A percentile compares a stretch with the other conserved stretches of the same genome.
These are phyloP conservation scores for Phyllostomus discolor DNA, from an alignment of 2,113 vertebrate genomes.

Conservation along the genomic window DNA sequence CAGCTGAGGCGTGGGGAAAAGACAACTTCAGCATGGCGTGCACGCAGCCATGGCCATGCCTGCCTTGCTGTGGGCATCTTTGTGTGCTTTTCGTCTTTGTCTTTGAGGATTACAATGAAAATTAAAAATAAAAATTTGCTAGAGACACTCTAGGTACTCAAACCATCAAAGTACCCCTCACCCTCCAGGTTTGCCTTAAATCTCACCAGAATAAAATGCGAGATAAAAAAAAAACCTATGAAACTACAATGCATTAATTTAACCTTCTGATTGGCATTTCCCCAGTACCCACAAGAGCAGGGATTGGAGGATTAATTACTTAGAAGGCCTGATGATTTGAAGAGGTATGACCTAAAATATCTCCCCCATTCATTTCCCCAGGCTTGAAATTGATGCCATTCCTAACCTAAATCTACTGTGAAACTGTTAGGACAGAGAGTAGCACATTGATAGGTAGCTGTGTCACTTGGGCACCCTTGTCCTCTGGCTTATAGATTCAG, in stretches of 20 bases:
- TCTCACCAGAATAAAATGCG: neutral
- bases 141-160: neutral
- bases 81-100: slow-evolving; percentile 80
- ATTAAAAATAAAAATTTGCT: slow-evolving; percentile 30
- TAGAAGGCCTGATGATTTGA: neutral
- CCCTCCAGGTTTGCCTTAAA: neutral
- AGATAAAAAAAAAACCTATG: neutral
- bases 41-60: slow-evolving; percentile 69
- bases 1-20: neutral
- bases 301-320: neutral
- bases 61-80: slow-evolving; percentile 83
- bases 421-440: neutral
- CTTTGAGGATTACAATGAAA: slow-evolving; percentile 71
- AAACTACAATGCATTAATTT: neutral
- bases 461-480: neutral
- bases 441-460: neutral
- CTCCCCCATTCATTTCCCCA: neutral
- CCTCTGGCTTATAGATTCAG: neutral
- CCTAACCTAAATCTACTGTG: neutral
- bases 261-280: neutral
- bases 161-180: neutral
- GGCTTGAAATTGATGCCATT: neutral
- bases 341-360: neutral
- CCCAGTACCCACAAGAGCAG: neutral
- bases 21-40: neutral